Conservation (phyloP, 2,113 vertebrate species). For the Baryphthengus martii region DNA sequence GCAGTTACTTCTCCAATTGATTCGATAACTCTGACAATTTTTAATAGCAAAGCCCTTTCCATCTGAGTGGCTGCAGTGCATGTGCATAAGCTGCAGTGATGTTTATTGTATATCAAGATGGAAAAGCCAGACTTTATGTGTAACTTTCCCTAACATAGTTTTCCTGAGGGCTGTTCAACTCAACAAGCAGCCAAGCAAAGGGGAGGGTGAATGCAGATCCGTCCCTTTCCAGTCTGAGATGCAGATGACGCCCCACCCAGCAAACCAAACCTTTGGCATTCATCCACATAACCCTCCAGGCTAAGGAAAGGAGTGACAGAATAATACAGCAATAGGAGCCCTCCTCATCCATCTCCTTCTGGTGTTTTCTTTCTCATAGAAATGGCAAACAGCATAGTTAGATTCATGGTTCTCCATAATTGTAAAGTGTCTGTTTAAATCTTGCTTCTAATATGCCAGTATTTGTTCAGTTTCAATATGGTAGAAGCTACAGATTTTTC, state of each 20-base stretch:
- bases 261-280: conserved; percentile 25
- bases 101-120: conserved; percentile 1
- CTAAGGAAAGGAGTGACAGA: background rate
- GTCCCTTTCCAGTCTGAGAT: conserved; percentile 8
- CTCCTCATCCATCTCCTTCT: background rate
- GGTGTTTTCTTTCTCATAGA: background rate
- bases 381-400: background rate
- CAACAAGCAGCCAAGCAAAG: conserved; percentile 11
- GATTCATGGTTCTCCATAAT: background rate
- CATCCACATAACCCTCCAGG: background rate
- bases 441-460: background rate
- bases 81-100: background rate
- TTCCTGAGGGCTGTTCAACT: conserved; percentile 24
- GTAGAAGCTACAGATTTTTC: background rate
- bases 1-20: background rate
- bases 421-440: background rate
- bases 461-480: background rate
- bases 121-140: conserved; percentile 26
- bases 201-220: background rate
- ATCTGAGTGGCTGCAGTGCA: background rate
- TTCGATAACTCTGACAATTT: conserved; percentile 21
- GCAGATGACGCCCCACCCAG: conserved; percentile 33
- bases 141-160: conserved; percentile 44
- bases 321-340: background rate
- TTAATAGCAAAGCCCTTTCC: background rate